Conservation (phyloP, 2,888 invertebrate species). For the Lottia gigantea region DNA sequence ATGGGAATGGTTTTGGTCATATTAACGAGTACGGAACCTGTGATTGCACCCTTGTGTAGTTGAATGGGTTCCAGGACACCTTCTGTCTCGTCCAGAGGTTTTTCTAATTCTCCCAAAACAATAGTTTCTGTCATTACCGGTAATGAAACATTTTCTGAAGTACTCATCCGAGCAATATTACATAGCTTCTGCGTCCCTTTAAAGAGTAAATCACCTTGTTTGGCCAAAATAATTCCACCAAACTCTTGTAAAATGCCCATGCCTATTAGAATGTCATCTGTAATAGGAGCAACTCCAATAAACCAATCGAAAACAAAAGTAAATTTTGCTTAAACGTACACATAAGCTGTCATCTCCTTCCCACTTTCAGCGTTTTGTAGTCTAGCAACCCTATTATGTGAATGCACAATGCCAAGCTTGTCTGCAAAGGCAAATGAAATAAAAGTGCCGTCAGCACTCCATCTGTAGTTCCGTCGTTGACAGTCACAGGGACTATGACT, state of each 20-base stretch:
- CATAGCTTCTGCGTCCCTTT: not conserved
- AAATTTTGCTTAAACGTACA: not conserved
- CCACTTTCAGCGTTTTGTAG: not conserved
- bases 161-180: not conserved
- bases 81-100: not conserved
- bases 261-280: not conserved
- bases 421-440: conserved; percentile 1
- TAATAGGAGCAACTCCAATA: not conserved
- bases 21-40: not conserved
- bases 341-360: not conserved
- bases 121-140: not conserved
- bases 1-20: not conserved
- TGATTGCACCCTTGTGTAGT: not conserved
- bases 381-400: not conserved
- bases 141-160: not conserved
- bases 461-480: not conserved
- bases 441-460: not conserved
- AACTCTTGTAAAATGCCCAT: not conserved
- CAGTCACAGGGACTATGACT: not conserved
- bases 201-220: not conserved
- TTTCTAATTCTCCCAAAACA: not conserved
- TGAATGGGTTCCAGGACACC: not conserved
- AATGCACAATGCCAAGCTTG: not conserved
- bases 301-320: not conserved
- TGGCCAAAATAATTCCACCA: not conserved